These are phyloP conservation scores for Cydia pomonella DNA, from an alignment of 1,140 invertebrate genomes.

Conservation along the genomic window DNA sequence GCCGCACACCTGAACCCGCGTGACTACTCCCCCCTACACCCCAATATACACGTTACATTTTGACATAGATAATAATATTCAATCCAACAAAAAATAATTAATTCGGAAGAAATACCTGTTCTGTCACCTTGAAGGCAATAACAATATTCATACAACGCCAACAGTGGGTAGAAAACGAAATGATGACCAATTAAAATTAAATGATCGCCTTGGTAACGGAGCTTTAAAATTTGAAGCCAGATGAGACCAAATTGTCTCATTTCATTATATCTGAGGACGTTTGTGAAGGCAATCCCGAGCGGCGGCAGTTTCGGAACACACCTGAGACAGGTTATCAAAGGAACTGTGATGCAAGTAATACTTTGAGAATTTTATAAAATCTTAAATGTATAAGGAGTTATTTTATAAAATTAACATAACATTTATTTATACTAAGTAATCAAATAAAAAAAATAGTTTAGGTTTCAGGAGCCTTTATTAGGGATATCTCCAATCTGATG, in stretches of 20 bases:
- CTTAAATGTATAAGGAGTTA: neutral
- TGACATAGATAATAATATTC: too few species aligned
- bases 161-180: neutral
- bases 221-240: constrained; percentile 27
- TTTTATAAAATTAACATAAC: neutral
- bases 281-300: constrained; percentile 21
- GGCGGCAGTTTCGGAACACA: neutral
- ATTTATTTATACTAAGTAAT: neutral
- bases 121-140: neutral
- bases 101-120: neutral
- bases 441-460: too few species aligned
- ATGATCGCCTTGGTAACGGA: constrained; percentile 23
- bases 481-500: too few species aligned
- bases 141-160: neutral
- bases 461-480: too few species aligned
- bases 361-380: neutral
- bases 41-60: too few species aligned
- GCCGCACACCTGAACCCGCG: too few species aligned
- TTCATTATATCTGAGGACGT: constrained; percentile 30
- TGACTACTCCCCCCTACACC: too few species aligned
- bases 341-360: constrained; percentile 9
- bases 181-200: constrained; percentile 23
- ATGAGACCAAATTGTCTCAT: constrained; percentile 33
- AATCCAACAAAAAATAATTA: too few species aligned
- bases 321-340: constrained; percentile 24